A percentile compares a stretch with the other conserved stretches of the same genome.
Conservation (phyloP, 1,140 invertebrate genomes). For the Phenacoccus solenopsis region DNA sequence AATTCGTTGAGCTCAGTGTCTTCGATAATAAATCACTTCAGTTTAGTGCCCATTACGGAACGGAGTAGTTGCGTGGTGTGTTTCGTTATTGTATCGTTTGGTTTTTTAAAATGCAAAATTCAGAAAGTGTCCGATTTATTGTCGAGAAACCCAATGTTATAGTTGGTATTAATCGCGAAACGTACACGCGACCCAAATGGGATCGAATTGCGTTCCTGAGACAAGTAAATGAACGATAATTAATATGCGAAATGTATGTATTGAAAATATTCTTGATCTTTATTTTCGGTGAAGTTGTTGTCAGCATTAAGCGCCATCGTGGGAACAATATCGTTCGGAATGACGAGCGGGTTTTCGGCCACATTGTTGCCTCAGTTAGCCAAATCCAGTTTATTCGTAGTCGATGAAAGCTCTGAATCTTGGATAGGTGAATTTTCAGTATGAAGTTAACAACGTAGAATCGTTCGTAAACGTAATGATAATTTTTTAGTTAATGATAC, state of each 20-base stretch:
- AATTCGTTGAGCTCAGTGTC: no score
- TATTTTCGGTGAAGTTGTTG: no score
- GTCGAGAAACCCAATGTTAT: background rate
- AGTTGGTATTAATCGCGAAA: background rate
- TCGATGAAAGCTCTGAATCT: background rate
- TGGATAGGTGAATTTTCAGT: constrained; percentile 5
- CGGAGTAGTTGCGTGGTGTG: no score
- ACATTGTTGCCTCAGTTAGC: background rate
- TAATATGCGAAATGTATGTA: no score
- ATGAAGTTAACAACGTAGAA: no score
- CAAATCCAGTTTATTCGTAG: background rate
- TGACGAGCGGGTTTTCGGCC: background rate
- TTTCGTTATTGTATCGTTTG: no score
- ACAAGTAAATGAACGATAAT: background rate
- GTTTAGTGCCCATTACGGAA: no score
- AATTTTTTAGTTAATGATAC: no score
- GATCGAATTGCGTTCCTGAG: background rate
- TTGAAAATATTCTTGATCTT: no score
- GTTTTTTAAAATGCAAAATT: no score
- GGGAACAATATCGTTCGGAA: background rate
- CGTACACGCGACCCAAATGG: background rate
- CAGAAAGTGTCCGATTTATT: background rate
- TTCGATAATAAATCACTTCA: no score
- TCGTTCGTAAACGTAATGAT: no score
- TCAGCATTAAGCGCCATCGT: background rate